A percentile compares a stretch with the other conserved stretches of the same genome.
Evolutionary conservation across 2,888 invertebrate genomes (phyloP).

Genomic region (Clostera curtula): DNA sequence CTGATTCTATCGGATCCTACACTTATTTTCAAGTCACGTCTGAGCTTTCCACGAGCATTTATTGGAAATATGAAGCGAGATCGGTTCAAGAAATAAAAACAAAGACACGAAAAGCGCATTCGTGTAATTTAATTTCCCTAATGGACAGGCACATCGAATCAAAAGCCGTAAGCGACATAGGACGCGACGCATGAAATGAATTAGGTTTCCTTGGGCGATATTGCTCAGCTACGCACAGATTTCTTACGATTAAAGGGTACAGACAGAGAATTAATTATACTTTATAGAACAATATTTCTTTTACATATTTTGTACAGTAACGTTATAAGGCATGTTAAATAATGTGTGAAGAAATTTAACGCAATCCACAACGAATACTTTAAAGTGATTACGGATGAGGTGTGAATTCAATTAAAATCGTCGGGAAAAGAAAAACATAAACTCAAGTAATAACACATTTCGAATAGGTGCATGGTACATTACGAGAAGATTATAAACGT

Average conservation of each 20-base stretch:
- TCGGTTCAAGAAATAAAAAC: slow-evolving; percentile 3
- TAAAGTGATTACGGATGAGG: slow-evolving; percentile 29
- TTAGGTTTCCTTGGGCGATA: slow-evolving; percentile 44
- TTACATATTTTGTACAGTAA: too few species aligned
- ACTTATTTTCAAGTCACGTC: slow-evolving; percentile 17
- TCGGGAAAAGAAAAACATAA: slow-evolving; percentile 16
- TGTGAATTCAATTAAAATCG: slow-evolving; percentile 29
- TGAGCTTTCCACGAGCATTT: slow-evolving; percentile 6
- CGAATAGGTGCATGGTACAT: slow-evolving; percentile 22
- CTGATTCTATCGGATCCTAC: slow-evolving; percentile 20
- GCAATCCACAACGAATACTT: too few species aligned
- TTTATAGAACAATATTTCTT: too few species aligned
- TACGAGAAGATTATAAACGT: slow-evolving; percentile 20
- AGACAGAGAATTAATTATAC: too few species aligned
- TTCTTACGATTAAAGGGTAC: too few species aligned
- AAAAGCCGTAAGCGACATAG: slow-evolving; percentile 44
- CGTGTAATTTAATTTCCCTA: slow-evolving; percentile 50
- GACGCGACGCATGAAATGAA: slow-evolving; percentile 50
- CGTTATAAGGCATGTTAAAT: too few species aligned
- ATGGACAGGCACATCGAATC: slow-evolving; percentile 52
- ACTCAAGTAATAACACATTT: slow-evolving; percentile 13
- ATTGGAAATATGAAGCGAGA: slow-evolving; percentile 1
- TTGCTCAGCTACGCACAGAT: slow-evolving; percentile 32
- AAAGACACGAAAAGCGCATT: slow-evolving; percentile 20
- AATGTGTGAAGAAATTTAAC: too few species aligned